Percentiles rank a stretch among this genome's conserved stretches.
These are phyloP conservation scores for Micromussa lordhowensis DNA, from an alignment of 92 coral and sea anemone species.

Conservation along the genomic window DNA sequence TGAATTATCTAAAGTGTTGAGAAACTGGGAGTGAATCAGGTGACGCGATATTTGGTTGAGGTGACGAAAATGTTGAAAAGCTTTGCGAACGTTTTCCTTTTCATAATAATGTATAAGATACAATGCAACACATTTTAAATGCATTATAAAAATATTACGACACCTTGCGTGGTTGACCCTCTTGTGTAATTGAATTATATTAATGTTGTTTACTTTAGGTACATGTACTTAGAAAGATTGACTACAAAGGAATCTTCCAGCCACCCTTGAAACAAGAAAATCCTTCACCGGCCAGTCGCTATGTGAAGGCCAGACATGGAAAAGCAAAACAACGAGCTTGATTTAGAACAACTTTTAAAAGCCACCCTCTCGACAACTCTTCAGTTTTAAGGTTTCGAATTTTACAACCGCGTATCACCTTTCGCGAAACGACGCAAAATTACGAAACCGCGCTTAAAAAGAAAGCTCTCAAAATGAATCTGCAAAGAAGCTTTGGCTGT, in stretches of 20 bases:
- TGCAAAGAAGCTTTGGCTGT: background rate
- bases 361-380: background rate
- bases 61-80: background rate
- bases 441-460: background rate
- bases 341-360: background rate
- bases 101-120: too few relatives aligned
- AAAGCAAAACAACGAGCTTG: background rate
- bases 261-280: background rate
- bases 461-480: background rate
- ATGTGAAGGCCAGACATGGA: background rate
- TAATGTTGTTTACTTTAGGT: background rate
- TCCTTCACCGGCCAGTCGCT: background rate
- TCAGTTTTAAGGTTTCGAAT: background rate
- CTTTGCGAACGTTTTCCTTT: background rate
- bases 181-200: background rate
- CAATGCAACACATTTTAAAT: background rate
- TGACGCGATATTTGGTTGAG: background rate
- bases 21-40: background rate
- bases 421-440: background rate
- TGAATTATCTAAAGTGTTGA: background rate
- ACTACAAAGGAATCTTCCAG: background rate
- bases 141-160: background rate
- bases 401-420: background rate
- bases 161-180: background rate
- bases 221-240: background rate